Evolutionary conservation across 2,888 invertebrate genomes (phyloP), one percentile per base, ranked within the genome.

Genomic region (Macrosiphum euphorbiae): DNA sequence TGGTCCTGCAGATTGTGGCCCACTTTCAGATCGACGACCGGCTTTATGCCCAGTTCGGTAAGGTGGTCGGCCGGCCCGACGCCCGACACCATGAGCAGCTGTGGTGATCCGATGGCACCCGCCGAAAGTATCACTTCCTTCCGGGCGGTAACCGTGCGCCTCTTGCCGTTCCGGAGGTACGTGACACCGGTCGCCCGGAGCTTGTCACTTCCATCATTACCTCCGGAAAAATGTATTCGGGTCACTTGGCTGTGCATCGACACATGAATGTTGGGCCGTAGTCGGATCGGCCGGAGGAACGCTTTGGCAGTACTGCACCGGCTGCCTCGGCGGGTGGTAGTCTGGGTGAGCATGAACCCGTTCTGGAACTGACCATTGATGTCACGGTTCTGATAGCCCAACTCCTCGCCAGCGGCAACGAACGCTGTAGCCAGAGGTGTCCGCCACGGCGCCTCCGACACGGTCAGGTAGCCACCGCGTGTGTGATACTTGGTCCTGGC

Each of bases 31-130:
- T 98, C 97, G 3, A 97, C 97, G 20, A 98, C 95, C 0, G 98
- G 96, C 0, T 98, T 97, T 94, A 98, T 98, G 11, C 96, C 97
- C 94, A 97, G 96, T 94, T 97, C 97, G 94, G 96, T 96, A 10
- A 98, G 96, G 95, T 98, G 98, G 28, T 98, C 97, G 5, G 96
- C 97, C 0, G 98, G 98, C 0, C 98, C 98, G 47, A 99, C 97
- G 0, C 99, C 99, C 92, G 98, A 98, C 20, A 99, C 95, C 98
- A 99, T 98, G 95, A 99, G 96, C 44, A 99, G 95, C 95, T 99
- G 98, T 0, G 99, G 99, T 7, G 98, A 97, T 92, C 98, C 98
- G 78, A 99, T 97, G 0, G 99, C 97, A 0, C 99, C 99, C 0
- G 98, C 98, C 4, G 98, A 98, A 95, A 98, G 96, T 16, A 99